Evolutionary conservation across 2,797 vertebrate species (phyloP).

Genomic region (Hephaestus fuliginosus): DNA sequence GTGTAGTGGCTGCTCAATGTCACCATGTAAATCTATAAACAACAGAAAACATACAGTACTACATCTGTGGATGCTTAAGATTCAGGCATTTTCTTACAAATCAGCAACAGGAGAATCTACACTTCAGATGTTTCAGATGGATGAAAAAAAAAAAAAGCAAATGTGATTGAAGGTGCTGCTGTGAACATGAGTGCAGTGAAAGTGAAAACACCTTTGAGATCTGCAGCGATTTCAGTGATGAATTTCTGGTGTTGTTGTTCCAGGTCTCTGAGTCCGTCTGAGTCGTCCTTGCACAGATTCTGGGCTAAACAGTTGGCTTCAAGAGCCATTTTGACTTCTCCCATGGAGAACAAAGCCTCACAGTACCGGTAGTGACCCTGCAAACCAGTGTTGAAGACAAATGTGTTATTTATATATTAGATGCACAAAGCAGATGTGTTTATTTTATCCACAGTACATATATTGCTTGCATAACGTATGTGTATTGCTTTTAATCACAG

Average conservation of each 20-base stretch:
- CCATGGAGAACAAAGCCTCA: slow-evolving; percentile 90
- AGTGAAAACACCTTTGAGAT: slow-evolving; percentile 73
- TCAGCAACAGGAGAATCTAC: neutral
- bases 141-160: neutral
- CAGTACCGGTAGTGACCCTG: slow-evolving; percentile 96
- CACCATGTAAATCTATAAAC: neutral
- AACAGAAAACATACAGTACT: neutral
- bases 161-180: neutral
- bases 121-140: neutral
- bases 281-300: slow-evolving; percentile 80
- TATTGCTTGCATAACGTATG: no score
- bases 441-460: no score
- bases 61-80: neutral
- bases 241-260: slow-evolving; percentile 86
- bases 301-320: slow-evolving; percentile 87
- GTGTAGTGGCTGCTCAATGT: neutral
- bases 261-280: slow-evolving; percentile 88
- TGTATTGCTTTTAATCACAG: no score
- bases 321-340: slow-evolving; percentile 84
- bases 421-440: no score
- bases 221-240: slow-evolving; percentile 45
- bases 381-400: slow-evolving; percentile 2
- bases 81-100: no score
- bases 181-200: neutral
- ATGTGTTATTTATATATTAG: no score